Evolutionary conservation across 1,140 invertebrate species (phyloP).

Genomic region (Drosophila quadrilineata): DNA sequence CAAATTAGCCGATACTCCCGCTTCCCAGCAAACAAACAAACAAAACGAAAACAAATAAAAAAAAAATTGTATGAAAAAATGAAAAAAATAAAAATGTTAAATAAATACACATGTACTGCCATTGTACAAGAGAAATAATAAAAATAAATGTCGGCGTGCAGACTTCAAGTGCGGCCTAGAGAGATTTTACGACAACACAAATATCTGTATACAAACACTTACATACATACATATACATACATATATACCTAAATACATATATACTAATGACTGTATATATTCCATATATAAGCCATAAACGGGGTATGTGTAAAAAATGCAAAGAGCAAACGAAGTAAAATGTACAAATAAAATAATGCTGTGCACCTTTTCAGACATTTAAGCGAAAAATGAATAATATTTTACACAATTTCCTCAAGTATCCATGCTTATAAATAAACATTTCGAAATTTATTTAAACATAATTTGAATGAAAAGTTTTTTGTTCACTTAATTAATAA

Average conservation of each 20-base stretch:
- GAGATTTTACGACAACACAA: conserved; percentile 47
- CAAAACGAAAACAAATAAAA: not conserved
- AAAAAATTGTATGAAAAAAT: no score
- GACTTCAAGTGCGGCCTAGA: conserved; percentile 17
- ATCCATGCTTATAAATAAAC: no score
- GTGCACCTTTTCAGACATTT: no score
- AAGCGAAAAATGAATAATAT: no score
- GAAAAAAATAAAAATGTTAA: no score
- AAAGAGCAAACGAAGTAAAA: no score
- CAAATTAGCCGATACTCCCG: conserved; percentile 67
- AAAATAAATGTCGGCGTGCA: conserved; percentile 5
- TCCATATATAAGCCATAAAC: conserved; percentile 16
- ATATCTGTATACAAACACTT: not conserved
- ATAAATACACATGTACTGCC: no score
- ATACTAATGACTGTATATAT: not conserved
- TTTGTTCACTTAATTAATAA: not conserved
- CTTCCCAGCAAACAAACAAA: not conserved
- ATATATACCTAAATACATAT: not conserved
- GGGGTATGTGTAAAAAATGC: conserved; percentile 44
- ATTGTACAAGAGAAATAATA: no score
- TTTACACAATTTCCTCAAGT: no score
- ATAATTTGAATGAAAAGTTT: no score
- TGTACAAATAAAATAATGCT: no score
- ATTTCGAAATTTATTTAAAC: no score
- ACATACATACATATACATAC: not conserved